Base-by-base conservation (phyloP, 2,888 invertebrate species). In the Hyalella azteca region DNA sequence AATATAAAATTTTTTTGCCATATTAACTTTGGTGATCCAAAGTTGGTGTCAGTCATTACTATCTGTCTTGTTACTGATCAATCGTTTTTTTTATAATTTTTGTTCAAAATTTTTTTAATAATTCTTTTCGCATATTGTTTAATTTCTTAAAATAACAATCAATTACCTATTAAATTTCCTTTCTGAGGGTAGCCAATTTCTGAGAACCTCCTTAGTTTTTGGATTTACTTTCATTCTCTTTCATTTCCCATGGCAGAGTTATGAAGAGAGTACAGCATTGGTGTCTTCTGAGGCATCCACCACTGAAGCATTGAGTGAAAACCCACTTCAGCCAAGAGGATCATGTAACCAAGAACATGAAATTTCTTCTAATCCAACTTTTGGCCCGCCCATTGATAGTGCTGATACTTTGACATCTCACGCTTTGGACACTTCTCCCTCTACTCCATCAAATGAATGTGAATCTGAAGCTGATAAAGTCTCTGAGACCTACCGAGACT, bases 271-370 rank as follows among this genome's bases (percentile, higher is more conserved):
- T 39, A 66, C 66, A 2, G 66, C 66, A 4, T 29, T 66, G 1
- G 66, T 66, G 36, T 66, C 66, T 3, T 66, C 66, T 1, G 66
- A 66, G n/a, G 66, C 66, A 5, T 66, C 66, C 39, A 66, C 66
- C 7, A 66, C 66, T 0, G 66, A 66, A 7, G 66, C 66, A 32
- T 66, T 39, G 5, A 66, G 36, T 15, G 36, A 36, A 32, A 66
- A 66, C 19, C 66, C 29, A n/a, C 66, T n/a, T 7, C 32, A 36
- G 29, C 36, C 29, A 5, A 3, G n/a, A 3, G 36, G 36, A 11
- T 11, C 36, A 5, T n/a, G 29, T 13, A 66, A 36, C 66, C 66
- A 36, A 36, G 36, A 32, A 36, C n/a, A n/a, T 36, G 66, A 66
- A n/a, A 19, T 36, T 2, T 39, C 66, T 29, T 13, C 36, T 39